Evolutionary conservation across 2,113 vertebrate genomes (phyloP), one percentile per base, ranked within the genome.

Genomic region (Daboia siamensis): DNA sequence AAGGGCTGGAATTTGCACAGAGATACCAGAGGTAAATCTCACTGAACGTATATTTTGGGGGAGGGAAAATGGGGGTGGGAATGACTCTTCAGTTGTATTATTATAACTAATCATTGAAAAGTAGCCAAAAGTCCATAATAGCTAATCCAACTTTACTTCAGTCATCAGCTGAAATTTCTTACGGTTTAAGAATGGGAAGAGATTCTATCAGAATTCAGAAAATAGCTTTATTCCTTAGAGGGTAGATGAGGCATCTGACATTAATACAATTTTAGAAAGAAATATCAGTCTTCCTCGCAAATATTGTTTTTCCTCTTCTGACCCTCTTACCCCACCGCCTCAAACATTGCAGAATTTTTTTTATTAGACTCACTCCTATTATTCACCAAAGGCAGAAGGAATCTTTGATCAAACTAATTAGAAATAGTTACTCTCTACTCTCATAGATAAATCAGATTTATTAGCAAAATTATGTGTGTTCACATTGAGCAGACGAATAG

Each of bases 331-430:
- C 33, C 1, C 74, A 20, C 15, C 13, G 3, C 39, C 93, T 95
- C 95, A 96, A 95, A 95, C 94, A 88, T 92, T 69, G 52, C 55
- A 93, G 94, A 96, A 95, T 95, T 97, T 92, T 29, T 97, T 97
- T 97, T 97, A 97, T 97, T 97, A 96, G 93, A 26, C 54, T 95
- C 52, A 93, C 97, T 97, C 97, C 88, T 94, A 96, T 97, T 97
- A 96, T 96, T 97, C 93, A 97, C 94, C 96, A 96, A 87, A 92
- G 91, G 96, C 95, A 44, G 96, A 54, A 87, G 90, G 95, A 94
- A 96, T 95, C 96, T 97, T 96, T 96, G 95, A 96, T 97, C 96
- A 97, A 97, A 96, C 51, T 97, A 95, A 97, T 97, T 96, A 97
- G 95, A 97, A 97, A 93, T 92, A 92, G 94, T 95, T 97, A 94